A percentile compares a stretch with the other conserved stretches of the same genome.
These are phyloP conservation scores for Oryctes rhinoceros DNA, from an alignment of 1,140 invertebrate species.

Conservation along the genomic window DNA sequence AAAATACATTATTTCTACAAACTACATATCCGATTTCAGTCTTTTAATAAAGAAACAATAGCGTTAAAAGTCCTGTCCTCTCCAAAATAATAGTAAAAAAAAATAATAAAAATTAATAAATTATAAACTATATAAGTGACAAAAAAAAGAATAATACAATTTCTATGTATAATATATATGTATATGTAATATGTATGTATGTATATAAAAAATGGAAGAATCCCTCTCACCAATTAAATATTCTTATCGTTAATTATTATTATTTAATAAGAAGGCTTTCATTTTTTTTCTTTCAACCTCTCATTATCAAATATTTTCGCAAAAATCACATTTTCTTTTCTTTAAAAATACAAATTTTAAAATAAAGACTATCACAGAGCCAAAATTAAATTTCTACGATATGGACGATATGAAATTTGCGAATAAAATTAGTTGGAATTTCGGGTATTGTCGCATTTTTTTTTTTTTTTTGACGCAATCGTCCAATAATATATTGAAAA, in stretches of 20 bases:
- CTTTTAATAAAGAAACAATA: constrained; percentile 53
- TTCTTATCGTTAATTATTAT: constrained; percentile 37
- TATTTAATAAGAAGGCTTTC: constrained; percentile 49
- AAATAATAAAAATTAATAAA: constrained; percentile 48
- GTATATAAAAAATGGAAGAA: constrained; percentile 45
- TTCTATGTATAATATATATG: constrained; percentile 40
- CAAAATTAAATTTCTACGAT: constrained; percentile 46
- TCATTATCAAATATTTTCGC: constrained; percentile 39
- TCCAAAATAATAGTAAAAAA: constrained; percentile 53
- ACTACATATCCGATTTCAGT: constrained; percentile 53
- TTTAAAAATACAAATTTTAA: constrained; percentile 33
- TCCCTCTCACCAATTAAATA: constrained; percentile 58
- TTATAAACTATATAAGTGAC: constrained; percentile 44
- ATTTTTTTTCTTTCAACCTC: constrained; percentile 43
- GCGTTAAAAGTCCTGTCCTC: constrained; percentile 57
- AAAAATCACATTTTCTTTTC: constrained; percentile 9
- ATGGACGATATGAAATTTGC: constrained; percentile 35
- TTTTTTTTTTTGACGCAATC: not conserved
- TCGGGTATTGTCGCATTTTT: too few relatives aligned
- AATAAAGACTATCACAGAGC: constrained; percentile 57
- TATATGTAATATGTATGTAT: constrained; percentile 36
- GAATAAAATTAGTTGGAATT: not conserved
- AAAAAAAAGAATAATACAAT: constrained; percentile 43
- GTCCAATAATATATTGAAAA: constrained; percentile 10
- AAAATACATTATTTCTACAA: constrained; percentile 33